Evolutionary conservation across 2,113 vertebrate genomes (phyloP).

Genomic region (Chionodraco myersi): DNA sequence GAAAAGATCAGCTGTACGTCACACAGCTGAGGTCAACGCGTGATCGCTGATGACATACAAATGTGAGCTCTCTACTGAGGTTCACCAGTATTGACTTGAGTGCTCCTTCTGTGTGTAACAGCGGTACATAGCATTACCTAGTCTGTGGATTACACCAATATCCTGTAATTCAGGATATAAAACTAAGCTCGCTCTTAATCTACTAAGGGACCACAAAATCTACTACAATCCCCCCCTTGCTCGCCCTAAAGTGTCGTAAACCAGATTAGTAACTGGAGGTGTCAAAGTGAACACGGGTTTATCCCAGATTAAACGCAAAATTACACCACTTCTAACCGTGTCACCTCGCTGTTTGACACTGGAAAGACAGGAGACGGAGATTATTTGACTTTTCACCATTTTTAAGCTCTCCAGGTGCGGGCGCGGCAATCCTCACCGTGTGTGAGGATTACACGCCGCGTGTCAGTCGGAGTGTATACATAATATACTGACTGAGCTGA

Average conservation of each 20-base stretch:
- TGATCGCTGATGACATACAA: neutral
- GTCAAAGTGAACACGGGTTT: constrained; percentile 75
- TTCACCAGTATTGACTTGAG: neutral
- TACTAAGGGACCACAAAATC: constrained; percentile 61
- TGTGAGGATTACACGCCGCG: constrained; percentile 66
- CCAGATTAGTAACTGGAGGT: constrained; percentile 73
- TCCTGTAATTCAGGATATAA: constrained; percentile 54
- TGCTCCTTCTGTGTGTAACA: constrained; percentile 6
- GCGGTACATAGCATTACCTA: constrained; percentile 26
- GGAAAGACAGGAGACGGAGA: constrained; percentile 63
- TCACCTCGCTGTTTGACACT: constrained; percentile 62
- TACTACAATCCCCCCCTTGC: constrained; percentile 38
- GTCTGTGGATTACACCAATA: constrained; percentile 45
- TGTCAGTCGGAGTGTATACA: constrained; percentile 43
- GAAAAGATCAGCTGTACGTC: constrained; percentile 17
- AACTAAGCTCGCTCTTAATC: constrained; percentile 56
- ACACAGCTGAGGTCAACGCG: constrained; percentile 18
- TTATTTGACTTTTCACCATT: constrained; percentile 71
- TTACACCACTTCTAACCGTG: constrained; percentile 68
- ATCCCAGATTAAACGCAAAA: constrained; percentile 78
- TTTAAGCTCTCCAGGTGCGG: constrained; percentile 74
- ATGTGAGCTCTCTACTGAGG: neutral
- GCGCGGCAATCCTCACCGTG: constrained; percentile 49
- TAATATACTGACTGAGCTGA: constrained; percentile 34
- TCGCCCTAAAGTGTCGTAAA: constrained; percentile 64